Conservation (phyloP, 2,113 vertebrate species). For the Misgurnus anguillicaudatus region DNA sequence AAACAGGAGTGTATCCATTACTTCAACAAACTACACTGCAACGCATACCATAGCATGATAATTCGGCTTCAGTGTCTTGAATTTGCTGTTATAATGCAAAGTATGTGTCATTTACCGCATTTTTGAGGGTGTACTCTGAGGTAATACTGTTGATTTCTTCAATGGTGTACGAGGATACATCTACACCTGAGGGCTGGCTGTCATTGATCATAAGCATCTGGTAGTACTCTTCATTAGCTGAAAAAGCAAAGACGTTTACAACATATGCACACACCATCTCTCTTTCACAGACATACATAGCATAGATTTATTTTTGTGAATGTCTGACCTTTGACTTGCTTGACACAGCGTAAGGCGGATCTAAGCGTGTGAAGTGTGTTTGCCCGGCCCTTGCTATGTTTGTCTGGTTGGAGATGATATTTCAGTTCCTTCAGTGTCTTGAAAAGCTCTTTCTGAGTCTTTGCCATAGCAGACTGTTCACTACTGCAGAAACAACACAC, state of each 20-base stretch:
- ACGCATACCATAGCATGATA: no score
- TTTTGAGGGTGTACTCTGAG: conserved; percentile 76
- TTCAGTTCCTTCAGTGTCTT: conserved; percentile 80
- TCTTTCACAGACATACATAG: not conserved
- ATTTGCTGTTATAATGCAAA: no score
- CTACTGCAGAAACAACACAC: conserved; percentile 65
- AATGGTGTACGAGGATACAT: conserved; percentile 74
- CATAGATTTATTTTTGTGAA: not conserved
- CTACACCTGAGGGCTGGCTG: conserved; percentile 67
- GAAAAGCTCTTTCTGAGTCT: conserved; percentile 79
- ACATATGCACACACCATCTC: not conserved
- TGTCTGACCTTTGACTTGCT: conserved; percentile 83
- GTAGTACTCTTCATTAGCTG: conserved; percentile 86
- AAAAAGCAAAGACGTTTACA: conserved; percentile 6
- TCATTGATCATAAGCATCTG: conserved; percentile 79
- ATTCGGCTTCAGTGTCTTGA: no score
- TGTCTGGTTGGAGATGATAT: conserved; percentile 78
- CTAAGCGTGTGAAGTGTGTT: conserved; percentile 75
- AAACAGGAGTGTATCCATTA: no score
- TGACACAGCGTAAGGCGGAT: conserved; percentile 81
- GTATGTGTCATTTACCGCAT: conserved; percentile 66
- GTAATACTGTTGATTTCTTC: conserved; percentile 77
- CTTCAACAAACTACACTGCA: no score
- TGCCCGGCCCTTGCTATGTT: conserved; percentile 77
- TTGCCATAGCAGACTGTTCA: conserved; percentile 78